Conservation (phyloP, 2,113 vertebrate species). For the Ranitomeya imitator region DNA sequence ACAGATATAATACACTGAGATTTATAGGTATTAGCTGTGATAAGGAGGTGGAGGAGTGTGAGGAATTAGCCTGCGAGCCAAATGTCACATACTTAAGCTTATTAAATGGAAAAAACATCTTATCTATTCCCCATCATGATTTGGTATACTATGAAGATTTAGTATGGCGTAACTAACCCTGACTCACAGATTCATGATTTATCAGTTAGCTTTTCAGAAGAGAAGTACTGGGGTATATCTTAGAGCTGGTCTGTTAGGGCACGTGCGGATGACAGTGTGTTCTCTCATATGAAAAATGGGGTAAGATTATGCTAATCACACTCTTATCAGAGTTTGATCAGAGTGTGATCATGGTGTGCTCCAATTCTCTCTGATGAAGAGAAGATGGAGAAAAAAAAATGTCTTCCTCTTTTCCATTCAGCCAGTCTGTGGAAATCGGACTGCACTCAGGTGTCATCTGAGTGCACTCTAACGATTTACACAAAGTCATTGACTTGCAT, state of each 20-base stretch:
- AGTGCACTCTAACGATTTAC: no score
- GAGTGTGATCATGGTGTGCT: no score
- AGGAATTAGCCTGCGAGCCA: background rate
- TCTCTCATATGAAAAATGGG: no score
- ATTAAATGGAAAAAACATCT: background rate
- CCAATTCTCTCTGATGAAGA: no score
- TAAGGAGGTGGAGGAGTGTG: background rate
- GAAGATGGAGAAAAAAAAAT: no score
- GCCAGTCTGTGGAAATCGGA: no score
- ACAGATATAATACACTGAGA: background rate
- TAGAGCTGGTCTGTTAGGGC: background rate
- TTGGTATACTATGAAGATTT: background rate
- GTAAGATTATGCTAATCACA: no score
- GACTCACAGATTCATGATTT: background rate
- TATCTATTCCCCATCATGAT: background rate
- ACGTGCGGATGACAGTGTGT: no score
- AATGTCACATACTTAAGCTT: background rate
- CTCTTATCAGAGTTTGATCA: no score
- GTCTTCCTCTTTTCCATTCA: no score
- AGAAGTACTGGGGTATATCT: background rate
- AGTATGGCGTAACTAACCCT: background rate
- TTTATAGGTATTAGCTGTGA: background rate
- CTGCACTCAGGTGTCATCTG: no score
- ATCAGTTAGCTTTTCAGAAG: background rate
- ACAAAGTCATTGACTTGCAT: no score